These are phyloP conservation scores for Synanthedon formicaeformis DNA, from an alignment of 2,888 invertebrate genomes.

Conservation along the genomic window DNA sequence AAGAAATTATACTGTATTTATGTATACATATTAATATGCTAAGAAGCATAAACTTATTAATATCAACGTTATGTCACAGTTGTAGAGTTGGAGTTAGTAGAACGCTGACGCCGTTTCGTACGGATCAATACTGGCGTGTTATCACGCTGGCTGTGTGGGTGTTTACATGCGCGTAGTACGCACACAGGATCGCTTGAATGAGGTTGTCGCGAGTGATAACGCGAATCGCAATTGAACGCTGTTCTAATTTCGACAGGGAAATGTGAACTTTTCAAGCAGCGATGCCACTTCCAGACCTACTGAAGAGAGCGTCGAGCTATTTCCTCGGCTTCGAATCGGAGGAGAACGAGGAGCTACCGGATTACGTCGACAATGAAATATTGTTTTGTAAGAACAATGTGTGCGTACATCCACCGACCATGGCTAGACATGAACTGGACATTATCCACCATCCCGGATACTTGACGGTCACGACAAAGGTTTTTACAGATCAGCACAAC, in stretches of 20 bases:
- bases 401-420: constrained; percentile 93
- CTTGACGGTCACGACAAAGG: constrained; percentile 87
- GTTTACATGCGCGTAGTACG: constrained; percentile 63
- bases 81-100: constrained; percentile 10
- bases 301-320: constrained; percentile 83
- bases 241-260: constrained; percentile 22
- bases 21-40: no score
- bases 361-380: constrained; percentile 86
- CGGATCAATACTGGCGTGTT: constrained; percentile 58
- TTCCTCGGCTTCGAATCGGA: constrained; percentile 79
- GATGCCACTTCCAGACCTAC: constrained; percentile 83
- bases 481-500: constrained; percentile 82
- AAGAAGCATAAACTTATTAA: no score
- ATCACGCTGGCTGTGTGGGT: constrained; percentile 58
- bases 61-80: constrained; percentile 2
- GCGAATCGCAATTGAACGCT: constrained; percentile 10
- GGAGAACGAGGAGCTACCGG: constrained; percentile 68
- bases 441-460: constrained; percentile 93
- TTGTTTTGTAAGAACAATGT: constrained; percentile 96
- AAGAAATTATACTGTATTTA: no score
- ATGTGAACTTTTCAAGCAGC: constrained; percentile 33
- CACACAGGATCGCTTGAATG: constrained; percentile 41
- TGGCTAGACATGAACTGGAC: constrained; percentile 84
- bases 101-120: constrained; percentile 28
- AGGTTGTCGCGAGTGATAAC: constrained; percentile 46